Evolutionary conservation across 2,888 invertebrate genomes (phyloP).

Genomic region (Eurois occulta): DNA sequence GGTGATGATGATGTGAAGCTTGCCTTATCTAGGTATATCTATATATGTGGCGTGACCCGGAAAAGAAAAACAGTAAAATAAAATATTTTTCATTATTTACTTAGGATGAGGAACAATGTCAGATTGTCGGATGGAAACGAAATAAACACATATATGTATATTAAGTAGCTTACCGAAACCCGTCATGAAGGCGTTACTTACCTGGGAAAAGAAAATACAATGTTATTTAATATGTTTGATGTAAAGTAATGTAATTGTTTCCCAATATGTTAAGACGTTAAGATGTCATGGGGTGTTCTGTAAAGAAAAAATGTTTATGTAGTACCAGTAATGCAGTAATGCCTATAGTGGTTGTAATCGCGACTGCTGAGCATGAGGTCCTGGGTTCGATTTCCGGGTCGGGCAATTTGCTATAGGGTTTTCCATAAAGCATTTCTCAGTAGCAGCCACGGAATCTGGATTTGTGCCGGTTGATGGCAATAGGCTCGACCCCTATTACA

Average conservation of each 20-base stretch:
- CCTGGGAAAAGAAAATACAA: constrained; percentile 60
- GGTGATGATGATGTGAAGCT: too few species aligned
- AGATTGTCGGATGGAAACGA: constrained; percentile 17
- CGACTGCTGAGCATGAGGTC: too few species aligned
- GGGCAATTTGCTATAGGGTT: too few species aligned
- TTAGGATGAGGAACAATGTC: constrained; percentile 16
- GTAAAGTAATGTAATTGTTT: constrained; percentile 24
- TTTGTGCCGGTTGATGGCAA: too few species aligned
- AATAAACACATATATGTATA: constrained; percentile 29
- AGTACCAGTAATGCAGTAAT: background rate
- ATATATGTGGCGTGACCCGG: too few species aligned
- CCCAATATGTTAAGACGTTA: background rate
- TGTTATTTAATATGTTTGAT: constrained; percentile 33
- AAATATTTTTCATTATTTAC: constrained; percentile 24
- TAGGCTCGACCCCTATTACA: too few species aligned
- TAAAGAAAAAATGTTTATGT: background rate
- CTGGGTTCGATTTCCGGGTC: too few species aligned
- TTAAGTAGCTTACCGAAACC: constrained; percentile 44
- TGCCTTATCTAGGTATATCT: too few species aligned
- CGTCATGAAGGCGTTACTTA: constrained; percentile 54
- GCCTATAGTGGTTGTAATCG: too few species aligned
- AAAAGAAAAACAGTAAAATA: background rate
- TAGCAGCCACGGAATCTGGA: too few species aligned
- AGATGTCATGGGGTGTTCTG: background rate
- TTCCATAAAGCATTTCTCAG: too few species aligned